Percentiles rank a stretch among this genome's conserved stretches.
Conservation (phyloP, 1,140 invertebrate genomes). For the Heliconius hewitsoni region DNA sequence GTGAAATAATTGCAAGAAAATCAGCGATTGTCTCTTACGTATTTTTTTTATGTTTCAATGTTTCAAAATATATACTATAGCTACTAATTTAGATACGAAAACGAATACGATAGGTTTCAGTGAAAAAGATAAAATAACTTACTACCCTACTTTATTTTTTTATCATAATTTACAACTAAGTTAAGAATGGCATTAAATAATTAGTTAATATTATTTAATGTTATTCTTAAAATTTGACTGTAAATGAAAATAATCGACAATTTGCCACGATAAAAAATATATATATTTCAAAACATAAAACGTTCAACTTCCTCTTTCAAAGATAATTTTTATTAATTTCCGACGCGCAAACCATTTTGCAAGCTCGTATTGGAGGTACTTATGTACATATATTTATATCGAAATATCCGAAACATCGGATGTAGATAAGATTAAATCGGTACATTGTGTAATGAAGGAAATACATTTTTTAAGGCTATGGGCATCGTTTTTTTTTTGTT, state of each 20-base stretch:
- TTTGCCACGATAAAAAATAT: not conserved
- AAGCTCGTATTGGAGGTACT: not conserved
- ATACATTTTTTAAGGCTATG: not conserved
- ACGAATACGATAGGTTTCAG: too few species aligned
- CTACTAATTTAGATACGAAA: too few species aligned
- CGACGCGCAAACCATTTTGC: conserved; percentile 2
- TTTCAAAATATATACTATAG: too few species aligned
- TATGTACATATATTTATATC: not conserved
- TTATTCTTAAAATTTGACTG: too few species aligned
- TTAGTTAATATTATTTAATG: too few species aligned
- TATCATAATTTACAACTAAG: too few species aligned
- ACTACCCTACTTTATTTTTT: too few species aligned
- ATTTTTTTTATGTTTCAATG: too few species aligned
- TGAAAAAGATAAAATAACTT: too few species aligned
- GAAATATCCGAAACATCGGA: conserved; percentile 33
- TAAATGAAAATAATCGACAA: not conserved
- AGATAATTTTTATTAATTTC: conserved; percentile 15
- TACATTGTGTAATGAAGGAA: conserved; percentile 22
- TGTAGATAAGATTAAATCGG: conserved; percentile 26
- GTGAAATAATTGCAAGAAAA: too few species aligned
- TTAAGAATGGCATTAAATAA: too few species aligned
- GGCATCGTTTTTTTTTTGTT: not conserved
- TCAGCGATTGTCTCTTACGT: too few species aligned
- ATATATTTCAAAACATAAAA: not conserved
- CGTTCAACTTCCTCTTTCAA: conserved; percentile 5